Conservation (phyloP, 2,888 invertebrate genomes). For the Strigamia transsilvanica region DNA sequence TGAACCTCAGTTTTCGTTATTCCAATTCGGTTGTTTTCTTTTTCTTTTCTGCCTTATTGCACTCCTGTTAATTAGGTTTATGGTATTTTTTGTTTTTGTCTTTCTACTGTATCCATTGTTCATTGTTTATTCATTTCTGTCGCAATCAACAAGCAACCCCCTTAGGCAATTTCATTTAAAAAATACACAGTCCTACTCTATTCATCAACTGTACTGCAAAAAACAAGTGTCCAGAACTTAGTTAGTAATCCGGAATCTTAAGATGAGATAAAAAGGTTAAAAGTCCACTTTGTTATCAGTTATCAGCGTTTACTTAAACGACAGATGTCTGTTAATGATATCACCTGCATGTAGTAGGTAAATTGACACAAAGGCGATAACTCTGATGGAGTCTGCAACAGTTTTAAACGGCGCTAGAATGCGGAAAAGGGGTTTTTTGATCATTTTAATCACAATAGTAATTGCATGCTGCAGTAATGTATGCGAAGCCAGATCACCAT, state of each 20-base stretch:
- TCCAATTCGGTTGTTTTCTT: no score
- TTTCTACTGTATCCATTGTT: no score
- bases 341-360: neutral
- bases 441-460: neutral
- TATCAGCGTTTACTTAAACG: neutral
- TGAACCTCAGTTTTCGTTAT: no score
- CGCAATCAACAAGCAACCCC: no score
- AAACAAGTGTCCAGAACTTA: no score
- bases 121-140: no score
- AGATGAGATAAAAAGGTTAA: neutral
- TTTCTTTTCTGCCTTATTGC: no score
- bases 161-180: no score
- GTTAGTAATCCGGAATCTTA: neutral
- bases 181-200: no score
- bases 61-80: no score
- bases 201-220: no score
- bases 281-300: constrained; percentile 18
- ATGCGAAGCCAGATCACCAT: constrained; percentile 27
- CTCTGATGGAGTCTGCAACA: neutral
- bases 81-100: no score
- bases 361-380: neutral
- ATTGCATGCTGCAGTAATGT: neutral
- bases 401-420: neutral
- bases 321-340: neutral
- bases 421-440: neutral